Base-by-base conservation (phyloP, 2,888 invertebrate species). In the Chouioia cunea region DNA sequence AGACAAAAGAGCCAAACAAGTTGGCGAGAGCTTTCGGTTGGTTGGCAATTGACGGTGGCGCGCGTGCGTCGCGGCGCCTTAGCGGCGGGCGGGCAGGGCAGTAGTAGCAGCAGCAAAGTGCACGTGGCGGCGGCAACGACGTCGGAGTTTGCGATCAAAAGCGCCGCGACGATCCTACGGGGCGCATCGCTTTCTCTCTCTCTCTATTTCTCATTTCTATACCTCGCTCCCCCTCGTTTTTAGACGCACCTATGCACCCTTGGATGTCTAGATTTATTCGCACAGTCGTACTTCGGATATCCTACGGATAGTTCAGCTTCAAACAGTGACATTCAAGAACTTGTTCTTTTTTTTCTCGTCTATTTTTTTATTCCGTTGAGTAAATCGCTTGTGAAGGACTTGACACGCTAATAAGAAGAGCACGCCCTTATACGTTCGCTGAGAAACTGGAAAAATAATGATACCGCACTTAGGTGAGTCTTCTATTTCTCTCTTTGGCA, bases 381-480 rank as follows among this genome's bases (percentile, higher is more conserved):
- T 36, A 36, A 36, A 36, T 36, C 12, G 36, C 36, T 36, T 36
- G 36, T 36, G 36, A 36, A 36, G 36, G 6, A 36, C 6, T 36
- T 36, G 36, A 16, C 8, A 12, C n/a, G 56, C 57, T 36, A 48
- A 56, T n/a, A 22, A 23, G 27, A 14, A 44, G 16, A 4, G 20
- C 4, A 12, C 4, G 23, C 15, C 15, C 10, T 44, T 14, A n/a
- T 22, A n/a, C 16, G 27, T 27, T 23, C 54, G 36, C 8, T 20
- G n/a, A 48, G 48, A 20, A 15, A 4, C 3, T 3, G 8, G 43
- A 27, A 58, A 52, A 58, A 52, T 59, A 58, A 66, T 59, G 66
- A 66, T 66, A 59, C 66, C 58, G 46, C 58, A 59, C 52, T 66
- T 58, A 23, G 66, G 66, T 66, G 66, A 66, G 66, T 66, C 20